Evolutionary conservation across 2,113 vertebrate genomes (phyloP).

Genomic region (Phasianus colchicus): DNA sequence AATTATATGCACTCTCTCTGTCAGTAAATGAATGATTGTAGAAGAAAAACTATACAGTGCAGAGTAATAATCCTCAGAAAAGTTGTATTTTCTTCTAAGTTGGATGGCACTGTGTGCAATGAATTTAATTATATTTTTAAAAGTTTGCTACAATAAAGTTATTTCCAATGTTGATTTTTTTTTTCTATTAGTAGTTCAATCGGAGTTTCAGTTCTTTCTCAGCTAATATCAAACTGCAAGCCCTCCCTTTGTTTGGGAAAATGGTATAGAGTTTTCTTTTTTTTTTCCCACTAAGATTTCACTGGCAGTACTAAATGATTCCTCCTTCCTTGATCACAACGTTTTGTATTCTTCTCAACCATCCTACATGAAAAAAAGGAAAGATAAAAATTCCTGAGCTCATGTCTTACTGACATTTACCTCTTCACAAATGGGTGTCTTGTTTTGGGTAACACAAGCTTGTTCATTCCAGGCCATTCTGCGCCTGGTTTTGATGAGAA

Average conservation of each 20-base stretch:
- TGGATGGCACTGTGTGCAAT: background rate
- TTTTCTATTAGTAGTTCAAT: background rate
- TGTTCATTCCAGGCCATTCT: background rate
- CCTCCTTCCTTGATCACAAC: background rate
- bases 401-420: background rate
- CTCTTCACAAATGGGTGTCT: background rate
- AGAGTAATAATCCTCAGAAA: background rate
- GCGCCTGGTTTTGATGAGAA: background rate
- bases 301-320: background rate
- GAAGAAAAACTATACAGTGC: background rate
- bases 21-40: background rate
- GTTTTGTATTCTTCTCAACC: background rate
- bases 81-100: background rate
- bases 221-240: background rate
- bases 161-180: background rate
- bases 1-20: background rate
- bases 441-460: background rate
- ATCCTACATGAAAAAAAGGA: background rate
- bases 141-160: conserved; percentile 4
- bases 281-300: background rate
- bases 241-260: background rate
- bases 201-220: background rate
- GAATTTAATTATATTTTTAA: conserved; percentile 1
- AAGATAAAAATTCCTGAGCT: background rate
- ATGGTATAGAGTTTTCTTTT: background rate